Evolutionary conservation across 2,888 invertebrate genomes (phyloP), one percentile per base, ranked within the genome.

Genomic region (Pilophorus perplexus): DNA sequence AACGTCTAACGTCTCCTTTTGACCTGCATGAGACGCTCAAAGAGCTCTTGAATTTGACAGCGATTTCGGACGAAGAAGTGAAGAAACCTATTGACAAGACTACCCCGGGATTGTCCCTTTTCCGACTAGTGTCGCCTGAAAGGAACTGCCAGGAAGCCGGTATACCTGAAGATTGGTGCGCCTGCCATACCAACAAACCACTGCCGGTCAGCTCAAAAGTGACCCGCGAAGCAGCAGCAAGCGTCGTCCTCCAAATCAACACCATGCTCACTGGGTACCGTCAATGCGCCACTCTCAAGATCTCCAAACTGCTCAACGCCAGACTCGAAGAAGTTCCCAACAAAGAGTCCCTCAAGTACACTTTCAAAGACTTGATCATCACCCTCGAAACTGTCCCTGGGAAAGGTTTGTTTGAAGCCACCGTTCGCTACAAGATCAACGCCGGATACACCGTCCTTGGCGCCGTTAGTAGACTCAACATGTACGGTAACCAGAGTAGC

Each of bases 121-220:
- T 95, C 75, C 77, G 85, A 22, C 83, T 85, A 0, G 82, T 95
- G 68, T 86, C 89, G 0, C 76, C 75, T 38, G 81, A 83, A 64
- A 80, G 95, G 46, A 90, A 88, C 0, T 96, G 95, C 75, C 79
- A 82, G 55, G 79, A 81, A 68, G 93, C 94, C 0, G 85, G 81
- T 1, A 90, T 96, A 67, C 84, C 86, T 0, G 84, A 86, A 23
- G 90, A 93, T 75, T 95, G 89, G 88, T 95, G 95, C 76, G 89
- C 91, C 20, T 95, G 95, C 72, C 88, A 90, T 74, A 82, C 82
- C 67, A 84, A 84, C 60, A 78, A 78, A 55, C 81, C 83, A 70
- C 74, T 90, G 16, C 75, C 80, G 0, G 77, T 78, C 2, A 28
- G 20, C 27, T 62, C 62, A 18, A 62, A 46, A 46, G 62, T 46